Percentiles rank a stretch among this genome's conserved stretches.
Evolutionary conservation across 2,797 vertebrate genomes (phyloP).

Genomic region (Syngnathus acus): DNA sequence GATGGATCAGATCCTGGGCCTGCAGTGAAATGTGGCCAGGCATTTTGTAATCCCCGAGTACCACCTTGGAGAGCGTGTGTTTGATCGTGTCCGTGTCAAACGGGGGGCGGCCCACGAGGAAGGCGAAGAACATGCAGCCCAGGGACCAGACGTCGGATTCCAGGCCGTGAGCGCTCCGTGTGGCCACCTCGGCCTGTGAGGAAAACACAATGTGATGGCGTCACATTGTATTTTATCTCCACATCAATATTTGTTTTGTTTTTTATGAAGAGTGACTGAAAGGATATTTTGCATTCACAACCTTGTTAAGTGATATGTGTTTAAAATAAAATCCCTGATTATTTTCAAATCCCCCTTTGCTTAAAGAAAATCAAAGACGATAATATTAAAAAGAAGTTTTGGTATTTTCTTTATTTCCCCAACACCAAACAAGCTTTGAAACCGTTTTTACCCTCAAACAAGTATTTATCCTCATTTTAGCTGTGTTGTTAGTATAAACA

Average conservation of each 20-base stretch:
- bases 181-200: slow-evolving; percentile 81
- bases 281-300: too few relatives aligned
- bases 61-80: slow-evolving; percentile 88
- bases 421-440: too few relatives aligned
- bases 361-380: too few relatives aligned
- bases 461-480: too few relatives aligned
- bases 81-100: slow-evolving; percentile 95
- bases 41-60: slow-evolving; percentile 89
- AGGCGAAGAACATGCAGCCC: slow-evolving; percentile 96
- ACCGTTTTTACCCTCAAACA: slow-evolving; percentile 13
- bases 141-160: slow-evolving; percentile 96
- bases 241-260: too few relatives aligned
- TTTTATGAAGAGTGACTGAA: not conserved
- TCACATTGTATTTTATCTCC: not conserved
- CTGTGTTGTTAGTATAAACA: too few relatives aligned
- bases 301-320: too few relatives aligned
- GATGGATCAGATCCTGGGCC: slow-evolving; percentile 85
- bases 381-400: too few relatives aligned
- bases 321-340: too few relatives aligned
- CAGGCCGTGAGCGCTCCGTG: slow-evolving; percentile 89
- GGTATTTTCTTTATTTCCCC: too few relatives aligned
- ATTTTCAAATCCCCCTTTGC: too few relatives aligned
- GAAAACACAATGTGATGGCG: slow-evolving; percentile 4
- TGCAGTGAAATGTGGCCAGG: slow-evolving; percentile 80
- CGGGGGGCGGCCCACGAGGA: slow-evolving; percentile 87